A percentile compares a stretch with the other conserved stretches of the same genome.
These are phyloP conservation scores for Alouatta palliata DNA, from an alignment of 2,113 vertebrate species.

Conservation along the genomic window DNA sequence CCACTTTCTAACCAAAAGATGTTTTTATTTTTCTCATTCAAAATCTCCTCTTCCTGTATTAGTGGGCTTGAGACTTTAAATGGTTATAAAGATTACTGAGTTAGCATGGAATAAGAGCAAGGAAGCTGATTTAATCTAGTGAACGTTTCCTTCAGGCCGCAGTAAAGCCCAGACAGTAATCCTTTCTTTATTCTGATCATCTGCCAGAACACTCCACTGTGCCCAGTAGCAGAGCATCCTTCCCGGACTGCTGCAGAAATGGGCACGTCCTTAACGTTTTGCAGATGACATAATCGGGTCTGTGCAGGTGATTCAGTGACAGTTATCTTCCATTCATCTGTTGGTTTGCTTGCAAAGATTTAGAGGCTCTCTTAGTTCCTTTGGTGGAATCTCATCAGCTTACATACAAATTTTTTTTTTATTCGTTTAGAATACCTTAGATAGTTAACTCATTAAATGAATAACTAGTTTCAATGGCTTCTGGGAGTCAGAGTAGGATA, in stretches of 20 bases:
- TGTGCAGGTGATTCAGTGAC: not conserved
- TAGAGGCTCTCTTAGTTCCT: not conserved
- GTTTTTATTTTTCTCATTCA: not conserved
- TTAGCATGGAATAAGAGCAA: not conserved
- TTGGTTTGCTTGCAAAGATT: not conserved
- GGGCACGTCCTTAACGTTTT: not conserved
- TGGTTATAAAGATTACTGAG: not conserved
- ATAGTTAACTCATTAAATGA: not conserved
- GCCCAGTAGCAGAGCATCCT: not conserved
- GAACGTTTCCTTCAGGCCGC: not conserved
- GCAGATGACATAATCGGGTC: not conserved
- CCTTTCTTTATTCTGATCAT: not conserved
- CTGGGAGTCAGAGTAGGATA: not conserved
- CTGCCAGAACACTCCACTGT: not conserved
- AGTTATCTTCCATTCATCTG: not conserved
- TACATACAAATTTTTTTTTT: not conserved
- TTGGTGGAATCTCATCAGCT: not conserved
- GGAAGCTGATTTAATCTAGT: not conserved
- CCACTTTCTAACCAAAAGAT: not conserved
- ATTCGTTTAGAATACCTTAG: not conserved
- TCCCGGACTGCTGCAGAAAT: not conserved
- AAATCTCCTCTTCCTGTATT: not conserved
- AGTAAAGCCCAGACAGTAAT: not conserved
- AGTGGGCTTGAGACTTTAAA: not conserved
- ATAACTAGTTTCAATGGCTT: not conserved